Conservation (phyloP, 2,888 invertebrate species). For the Taphrorychus bicolor region DNA sequence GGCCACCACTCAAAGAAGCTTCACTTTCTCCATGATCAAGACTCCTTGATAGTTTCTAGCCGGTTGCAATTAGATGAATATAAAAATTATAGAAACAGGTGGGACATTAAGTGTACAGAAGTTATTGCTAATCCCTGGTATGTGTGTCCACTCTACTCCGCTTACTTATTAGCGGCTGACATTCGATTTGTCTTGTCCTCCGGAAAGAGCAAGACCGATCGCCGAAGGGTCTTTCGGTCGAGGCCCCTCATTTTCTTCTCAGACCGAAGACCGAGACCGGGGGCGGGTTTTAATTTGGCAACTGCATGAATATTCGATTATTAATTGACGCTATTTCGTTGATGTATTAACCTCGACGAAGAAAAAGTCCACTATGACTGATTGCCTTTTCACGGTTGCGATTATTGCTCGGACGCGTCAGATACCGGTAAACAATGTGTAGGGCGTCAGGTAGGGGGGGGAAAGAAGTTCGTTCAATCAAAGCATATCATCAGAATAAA, state of each 20-base stretch:
- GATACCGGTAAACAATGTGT: too few relatives aligned
- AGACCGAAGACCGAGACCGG: constrained; percentile 41
- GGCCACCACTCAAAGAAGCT: too few relatives aligned
- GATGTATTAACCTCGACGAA: constrained; percentile 45
- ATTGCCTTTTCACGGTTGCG: constrained; percentile 38
- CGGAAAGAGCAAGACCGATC: constrained; percentile 58
- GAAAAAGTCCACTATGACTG: constrained; percentile 36
- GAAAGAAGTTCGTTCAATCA: too few relatives aligned
- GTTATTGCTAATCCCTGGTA: constrained; percentile 42
- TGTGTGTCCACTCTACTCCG: constrained; percentile 61
- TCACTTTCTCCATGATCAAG: too few relatives aligned
- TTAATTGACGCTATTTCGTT: constrained; percentile 54
- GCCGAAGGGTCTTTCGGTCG: constrained; percentile 45
- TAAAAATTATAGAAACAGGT: too few relatives aligned
- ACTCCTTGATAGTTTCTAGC: too few relatives aligned
- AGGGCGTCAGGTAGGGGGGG: too few relatives aligned
- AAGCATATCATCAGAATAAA: too few relatives aligned
- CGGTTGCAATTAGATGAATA: too few relatives aligned
- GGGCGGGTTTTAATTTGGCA: constrained; percentile 58
- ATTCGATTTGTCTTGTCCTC: constrained; percentile 64
- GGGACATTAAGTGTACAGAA: not conserved
- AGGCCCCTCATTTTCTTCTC: constrained; percentile 41
- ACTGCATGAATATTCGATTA: constrained; percentile 56
- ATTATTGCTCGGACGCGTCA: constrained; percentile 32
- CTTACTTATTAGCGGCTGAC: constrained; percentile 64